Conservation (phyloP, 2,113 vertebrate species). For the Pygoscelis antarcticus region DNA sequence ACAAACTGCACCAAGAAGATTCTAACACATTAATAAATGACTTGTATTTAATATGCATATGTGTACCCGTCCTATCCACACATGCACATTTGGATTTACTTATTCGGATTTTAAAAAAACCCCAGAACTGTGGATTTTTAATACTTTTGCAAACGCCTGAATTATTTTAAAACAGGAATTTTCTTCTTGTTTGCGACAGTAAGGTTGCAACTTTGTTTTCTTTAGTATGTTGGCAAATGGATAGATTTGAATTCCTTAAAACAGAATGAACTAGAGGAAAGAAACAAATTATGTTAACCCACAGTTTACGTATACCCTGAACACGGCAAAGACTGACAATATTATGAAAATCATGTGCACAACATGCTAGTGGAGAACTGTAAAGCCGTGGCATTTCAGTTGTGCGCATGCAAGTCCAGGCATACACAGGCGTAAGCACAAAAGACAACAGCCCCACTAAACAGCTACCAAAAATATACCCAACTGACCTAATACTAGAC, state of each 20-base stretch:
- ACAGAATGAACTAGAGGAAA: neutral
- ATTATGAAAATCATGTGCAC: neutral
- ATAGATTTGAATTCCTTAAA: neutral
- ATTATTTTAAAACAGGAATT: neutral
- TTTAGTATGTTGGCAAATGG: neutral
- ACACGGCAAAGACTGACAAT: neutral
- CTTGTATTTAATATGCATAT: neutral
- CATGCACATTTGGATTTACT: neutral
- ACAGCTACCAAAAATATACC: slow-evolving; percentile 27
- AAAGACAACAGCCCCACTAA: slow-evolving; percentile 40
- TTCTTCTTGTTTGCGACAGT: neutral
- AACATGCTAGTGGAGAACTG: neutral
- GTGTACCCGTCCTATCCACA: neutral
- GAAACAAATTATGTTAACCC: neutral
- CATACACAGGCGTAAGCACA: neutral
- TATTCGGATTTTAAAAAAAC: neutral
- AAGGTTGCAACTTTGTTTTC: neutral
- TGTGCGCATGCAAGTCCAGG: neutral
- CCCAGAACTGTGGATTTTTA: neutral
- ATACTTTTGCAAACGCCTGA: neutral
- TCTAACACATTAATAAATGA: neutral
- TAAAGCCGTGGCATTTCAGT: neutral
- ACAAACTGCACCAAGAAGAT: neutral
- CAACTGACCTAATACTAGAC: slow-evolving; percentile 11
- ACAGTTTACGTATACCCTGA: neutral